Evolutionary conservation across 2,797 vertebrate species (phyloP).

Genomic region (Manis javanica): DNA sequence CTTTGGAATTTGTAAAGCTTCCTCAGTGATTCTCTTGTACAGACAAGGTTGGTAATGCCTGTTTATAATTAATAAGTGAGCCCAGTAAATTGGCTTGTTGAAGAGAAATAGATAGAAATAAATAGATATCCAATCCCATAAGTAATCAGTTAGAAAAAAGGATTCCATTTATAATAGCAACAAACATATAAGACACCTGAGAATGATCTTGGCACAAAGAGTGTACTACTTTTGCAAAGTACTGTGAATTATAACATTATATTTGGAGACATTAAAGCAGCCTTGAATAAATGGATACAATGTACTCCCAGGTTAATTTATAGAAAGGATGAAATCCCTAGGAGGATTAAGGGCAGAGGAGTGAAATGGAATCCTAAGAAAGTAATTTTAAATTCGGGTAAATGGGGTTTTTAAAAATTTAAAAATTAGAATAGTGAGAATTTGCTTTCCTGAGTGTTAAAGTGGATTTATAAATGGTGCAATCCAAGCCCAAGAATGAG

Average conservation of each 20-base stretch:
- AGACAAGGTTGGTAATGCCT: not conserved
- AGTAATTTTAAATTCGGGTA: not conserved
- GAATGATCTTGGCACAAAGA: not conserved
- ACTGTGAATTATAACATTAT: not conserved
- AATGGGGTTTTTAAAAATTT: not conserved
- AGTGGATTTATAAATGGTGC: not conserved
- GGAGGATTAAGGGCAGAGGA: not conserved
- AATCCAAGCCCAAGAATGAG: not conserved
- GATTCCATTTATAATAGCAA: not conserved
- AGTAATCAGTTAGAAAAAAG: not conserved
- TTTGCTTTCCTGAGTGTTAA: not conserved
- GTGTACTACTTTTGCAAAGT: not conserved
- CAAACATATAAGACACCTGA: not conserved
- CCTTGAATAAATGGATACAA: not conserved
- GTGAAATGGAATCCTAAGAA: not conserved
- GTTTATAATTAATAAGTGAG: not conserved
- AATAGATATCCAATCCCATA: not conserved
- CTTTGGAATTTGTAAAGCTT: not conserved
- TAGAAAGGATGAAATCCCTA: not conserved
- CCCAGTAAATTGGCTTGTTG: not conserved
- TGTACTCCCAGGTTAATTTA: not conserved
- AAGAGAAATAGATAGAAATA: not conserved
- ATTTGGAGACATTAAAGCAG: not conserved
- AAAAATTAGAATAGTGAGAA: not conserved
- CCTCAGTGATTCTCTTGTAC: not conserved